phyloP scores from a whole-genome alignment of 2,113 vertebrate genomes.

The Alethe diademata region DNA sequence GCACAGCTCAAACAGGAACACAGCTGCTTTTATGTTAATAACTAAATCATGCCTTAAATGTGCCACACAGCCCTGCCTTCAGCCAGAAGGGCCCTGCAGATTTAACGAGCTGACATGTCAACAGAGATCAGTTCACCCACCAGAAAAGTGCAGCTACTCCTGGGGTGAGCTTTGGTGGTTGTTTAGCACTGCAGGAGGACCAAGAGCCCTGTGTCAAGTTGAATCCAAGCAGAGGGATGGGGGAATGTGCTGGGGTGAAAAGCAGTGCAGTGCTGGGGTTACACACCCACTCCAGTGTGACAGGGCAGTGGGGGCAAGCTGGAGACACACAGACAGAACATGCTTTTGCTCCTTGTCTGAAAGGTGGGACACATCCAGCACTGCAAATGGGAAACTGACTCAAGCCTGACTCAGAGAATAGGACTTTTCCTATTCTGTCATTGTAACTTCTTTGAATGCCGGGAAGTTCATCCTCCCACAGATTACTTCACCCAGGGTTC shows the following conservation, averaged over 20 bases:
- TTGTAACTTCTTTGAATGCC: neutral
- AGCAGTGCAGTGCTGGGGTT: neutral
- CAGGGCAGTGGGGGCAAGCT: neutral
- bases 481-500: neutral
- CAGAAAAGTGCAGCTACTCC: constrained; percentile 17
- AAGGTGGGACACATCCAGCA: neutral
- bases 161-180: neutral
- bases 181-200: neutral
- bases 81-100: neutral
- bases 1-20: neutral
- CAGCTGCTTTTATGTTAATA: constrained; percentile 49
- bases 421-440: neutral
- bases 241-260: fast-evolving
- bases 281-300: neutral
- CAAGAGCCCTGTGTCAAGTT: neutral
- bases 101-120: constrained; percentile 58
- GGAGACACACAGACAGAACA: neutral
- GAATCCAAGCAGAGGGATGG: neutral
- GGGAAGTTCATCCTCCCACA: constrained; percentile 1
- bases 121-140: constrained; percentile 51
- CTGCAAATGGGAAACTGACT: neutral
- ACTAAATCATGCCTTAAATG: neutral
- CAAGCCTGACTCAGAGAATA: constrained; percentile 21
- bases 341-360: neutral
- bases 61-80: neutral